phyloP scores from a whole-genome alignment of 2,797 vertebrate genomes.

The Enteromius thamalakanensis region DNA sequence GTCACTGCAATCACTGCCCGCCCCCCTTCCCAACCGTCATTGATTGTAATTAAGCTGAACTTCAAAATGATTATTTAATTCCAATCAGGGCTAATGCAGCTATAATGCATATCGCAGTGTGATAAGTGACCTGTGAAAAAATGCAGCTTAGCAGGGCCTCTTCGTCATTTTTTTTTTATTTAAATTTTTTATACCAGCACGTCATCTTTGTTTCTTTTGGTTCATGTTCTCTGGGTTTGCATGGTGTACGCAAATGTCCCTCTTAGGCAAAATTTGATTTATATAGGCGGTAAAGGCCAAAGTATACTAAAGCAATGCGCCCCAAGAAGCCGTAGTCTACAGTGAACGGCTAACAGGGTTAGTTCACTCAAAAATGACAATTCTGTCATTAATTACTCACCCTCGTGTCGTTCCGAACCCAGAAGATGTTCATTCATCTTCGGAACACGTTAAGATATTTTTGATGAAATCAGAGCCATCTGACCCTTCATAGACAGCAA shows the following conservation, averaged over 20 bases:
- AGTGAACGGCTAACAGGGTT: too few species aligned
- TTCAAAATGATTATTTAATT: conserved; percentile 62
- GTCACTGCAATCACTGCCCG: conserved; percentile 72
- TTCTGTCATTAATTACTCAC: too few species aligned
- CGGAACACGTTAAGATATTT: too few species aligned
- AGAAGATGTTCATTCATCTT: too few species aligned
- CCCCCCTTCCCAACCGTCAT: conserved; percentile 55
- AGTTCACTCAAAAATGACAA: too few species aligned
- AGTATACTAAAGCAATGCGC: not conserved
- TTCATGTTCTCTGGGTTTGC: not conserved
- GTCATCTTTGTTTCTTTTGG: not conserved
- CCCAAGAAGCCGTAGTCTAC: too few species aligned
- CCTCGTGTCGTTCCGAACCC: too few species aligned
- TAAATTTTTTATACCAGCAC: not conserved
- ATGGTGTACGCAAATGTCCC: not conserved
- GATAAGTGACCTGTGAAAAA: conserved; percentile 52
- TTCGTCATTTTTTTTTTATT: conserved; percentile 30
- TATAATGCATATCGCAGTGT: conserved; percentile 52
- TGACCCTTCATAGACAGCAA: too few species aligned
- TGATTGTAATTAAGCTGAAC: conserved; percentile 68
- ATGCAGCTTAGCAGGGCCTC: conserved; percentile 20
- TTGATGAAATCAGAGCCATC: too few species aligned
- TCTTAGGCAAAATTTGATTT: not conserved
- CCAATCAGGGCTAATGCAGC: conserved; percentile 61
- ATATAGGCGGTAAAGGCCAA: not conserved